Evolutionary conservation across 2,797 vertebrate genomes (phyloP), one percentile per base, ranked within the genome.

Genomic region (Scleropages formosus): DNA sequence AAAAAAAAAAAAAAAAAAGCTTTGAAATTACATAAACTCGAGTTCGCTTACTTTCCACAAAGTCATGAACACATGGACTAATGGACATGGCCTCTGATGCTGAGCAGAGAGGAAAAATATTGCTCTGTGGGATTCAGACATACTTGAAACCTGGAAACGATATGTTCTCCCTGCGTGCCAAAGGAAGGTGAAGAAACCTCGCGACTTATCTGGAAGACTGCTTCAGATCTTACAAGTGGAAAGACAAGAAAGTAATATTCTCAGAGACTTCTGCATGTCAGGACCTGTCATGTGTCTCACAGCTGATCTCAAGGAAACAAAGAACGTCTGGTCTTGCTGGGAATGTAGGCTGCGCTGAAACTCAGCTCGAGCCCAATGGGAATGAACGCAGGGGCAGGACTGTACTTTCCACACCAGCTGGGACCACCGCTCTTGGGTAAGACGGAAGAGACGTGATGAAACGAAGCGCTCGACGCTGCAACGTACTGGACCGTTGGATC

Each of bases 401-500:
- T 24, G 44, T 59, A 73, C 58, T 70, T 16, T 60, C 72, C 59
- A 72, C 69, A 47, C 66, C 44, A 51, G 67, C 63, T 31, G 51
- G 26, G 63, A 72, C 62, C 12, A 16, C n/a, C 58, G 39, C 20
- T 67, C 11, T 75, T 22, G 27, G 39, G 26, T 26, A 13, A 47
- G 49, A 47, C 67, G 20, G 67, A 66, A 67, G 26, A 18, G 4
- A 39, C 80, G 69, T 69, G 77, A 77, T 77, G 83, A 81, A 86
- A 81, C 75, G 68, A 44, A 49, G 75, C 81, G 84, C 82, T 73
- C 84, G 70, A 44, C 56, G 68, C 31, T 67, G 31, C 65, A 67
- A 66, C 59, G 46, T 20, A 65, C 12, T 75, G 18, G 44, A n/a
- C 58, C 64, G 62, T 39, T n/a, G 64, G 66, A 53, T 27, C 61